Conservation (phyloP, 2,113 vertebrate genomes). For the Lamprologus ornatipinnis region DNA sequence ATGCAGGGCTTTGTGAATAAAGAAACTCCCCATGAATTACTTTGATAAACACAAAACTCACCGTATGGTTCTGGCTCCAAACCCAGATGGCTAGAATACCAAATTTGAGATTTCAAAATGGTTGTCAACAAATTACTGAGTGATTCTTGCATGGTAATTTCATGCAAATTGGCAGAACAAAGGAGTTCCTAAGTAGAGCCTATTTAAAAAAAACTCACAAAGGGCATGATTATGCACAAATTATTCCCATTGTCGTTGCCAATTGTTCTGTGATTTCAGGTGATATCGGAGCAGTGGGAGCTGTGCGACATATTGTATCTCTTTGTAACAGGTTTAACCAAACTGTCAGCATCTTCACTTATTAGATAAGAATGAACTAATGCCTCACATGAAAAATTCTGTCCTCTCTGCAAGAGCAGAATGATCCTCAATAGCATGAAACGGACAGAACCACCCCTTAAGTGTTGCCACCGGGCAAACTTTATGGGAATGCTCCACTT, state of each 20-base stretch:
- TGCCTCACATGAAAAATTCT: background rate
- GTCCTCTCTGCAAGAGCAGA: background rate
- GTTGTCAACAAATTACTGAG: background rate
- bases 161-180: background rate
- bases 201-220: background rate
- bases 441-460: background rate
- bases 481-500: slow-evolving; percentile 6
- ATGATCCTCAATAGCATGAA: background rate
- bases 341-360: background rate
- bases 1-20: background rate
- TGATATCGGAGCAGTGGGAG: background rate
- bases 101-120: background rate
- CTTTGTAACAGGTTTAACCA: background rate
- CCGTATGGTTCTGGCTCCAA: background rate
- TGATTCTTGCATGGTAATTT: background rate
- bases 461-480: background rate
- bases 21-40: background rate
- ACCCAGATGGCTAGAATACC: background rate
- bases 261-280: background rate
- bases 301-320: background rate
- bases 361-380: background rate
- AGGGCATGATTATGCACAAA: background rate
- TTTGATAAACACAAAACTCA: background rate
- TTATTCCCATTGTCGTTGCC: background rate
- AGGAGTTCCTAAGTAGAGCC: background rate